Conservation (phyloP, 92 coral and sea anemone species). For the Actinostola sp. region DNA sequence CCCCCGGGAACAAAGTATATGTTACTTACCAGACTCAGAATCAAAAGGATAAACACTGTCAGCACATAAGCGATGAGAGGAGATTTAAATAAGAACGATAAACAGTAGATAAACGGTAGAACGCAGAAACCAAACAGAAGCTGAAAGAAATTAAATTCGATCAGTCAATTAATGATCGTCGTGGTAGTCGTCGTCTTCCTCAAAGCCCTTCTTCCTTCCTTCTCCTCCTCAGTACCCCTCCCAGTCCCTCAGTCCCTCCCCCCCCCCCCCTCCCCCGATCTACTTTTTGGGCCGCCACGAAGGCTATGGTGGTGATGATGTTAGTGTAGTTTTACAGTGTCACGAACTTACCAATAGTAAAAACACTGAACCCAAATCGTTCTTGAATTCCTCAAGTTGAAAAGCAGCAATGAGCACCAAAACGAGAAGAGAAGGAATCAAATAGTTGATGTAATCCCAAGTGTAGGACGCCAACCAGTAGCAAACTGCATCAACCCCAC, state of each 20-base stretch:
- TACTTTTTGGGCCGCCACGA: not conserved
- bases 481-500: conserved; percentile 92
- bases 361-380: conserved; percentile 76
- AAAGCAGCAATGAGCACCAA: conserved; percentile 79
- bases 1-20: too few species aligned
- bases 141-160: conserved; percentile 34
- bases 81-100: conserved; percentile 83
- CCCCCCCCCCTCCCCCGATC: too few species aligned
- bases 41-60: conserved; percentile 80
- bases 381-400: conserved; percentile 75
- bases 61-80: conserved; percentile 87
- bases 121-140: conserved; percentile 90
- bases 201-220: not conserved
- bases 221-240: not conserved
- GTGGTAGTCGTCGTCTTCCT: too few species aligned
- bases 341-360: conserved; percentile 83
- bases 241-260: too few species aligned
- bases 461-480: conserved; percentile 95
- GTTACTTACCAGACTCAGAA: conserved; percentile 84
- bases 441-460: conserved; percentile 90
- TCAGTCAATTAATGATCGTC: not conserved
- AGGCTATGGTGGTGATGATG: not conserved
- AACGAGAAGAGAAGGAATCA: conserved; percentile 74
- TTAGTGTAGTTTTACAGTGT: not conserved
- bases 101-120: conserved; percentile 83